phyloP scores from a whole-genome alignment of 2,797 vertebrate genomes.

The Staurois parvus region DNA sequence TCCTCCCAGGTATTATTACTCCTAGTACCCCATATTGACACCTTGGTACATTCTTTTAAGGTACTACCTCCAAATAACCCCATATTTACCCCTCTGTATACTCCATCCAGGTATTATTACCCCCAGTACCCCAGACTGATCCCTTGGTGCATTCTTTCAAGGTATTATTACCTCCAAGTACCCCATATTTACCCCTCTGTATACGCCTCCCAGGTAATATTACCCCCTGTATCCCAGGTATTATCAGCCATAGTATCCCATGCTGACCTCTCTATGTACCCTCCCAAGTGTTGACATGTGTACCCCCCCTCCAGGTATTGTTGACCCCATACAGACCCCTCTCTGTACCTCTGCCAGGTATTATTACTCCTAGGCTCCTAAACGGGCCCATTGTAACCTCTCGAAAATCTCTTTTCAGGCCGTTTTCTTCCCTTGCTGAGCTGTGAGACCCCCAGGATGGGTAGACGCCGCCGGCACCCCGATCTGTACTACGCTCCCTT shows the following conservation, averaged over 20 bases:
- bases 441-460: constrained; percentile 73
- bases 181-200: not conserved
- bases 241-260: not conserved
- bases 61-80: not conserved
- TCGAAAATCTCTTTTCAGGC: not conserved
- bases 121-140: too few species aligned
- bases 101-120: not conserved
- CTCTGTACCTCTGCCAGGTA: not conserved
- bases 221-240: not conserved
- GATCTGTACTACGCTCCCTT: constrained; percentile 94
- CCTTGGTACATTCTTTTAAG: not conserved
- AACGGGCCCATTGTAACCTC: too few species aligned
- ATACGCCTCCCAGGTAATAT: not conserved
- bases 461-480: constrained; percentile 79
- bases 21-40: too few species aligned
- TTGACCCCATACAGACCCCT: not conserved
- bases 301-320: not conserved
- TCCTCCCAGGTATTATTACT: too few species aligned
- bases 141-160: not conserved
- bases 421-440: not conserved
- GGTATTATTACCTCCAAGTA: not conserved
- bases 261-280: not conserved
- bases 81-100: not conserved
- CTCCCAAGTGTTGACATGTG: not conserved
- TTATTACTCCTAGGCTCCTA: too few species aligned